phyloP scores from a whole-genome alignment of 2,113 vertebrate genomes.

The Festucalex cinctus region DNA sequence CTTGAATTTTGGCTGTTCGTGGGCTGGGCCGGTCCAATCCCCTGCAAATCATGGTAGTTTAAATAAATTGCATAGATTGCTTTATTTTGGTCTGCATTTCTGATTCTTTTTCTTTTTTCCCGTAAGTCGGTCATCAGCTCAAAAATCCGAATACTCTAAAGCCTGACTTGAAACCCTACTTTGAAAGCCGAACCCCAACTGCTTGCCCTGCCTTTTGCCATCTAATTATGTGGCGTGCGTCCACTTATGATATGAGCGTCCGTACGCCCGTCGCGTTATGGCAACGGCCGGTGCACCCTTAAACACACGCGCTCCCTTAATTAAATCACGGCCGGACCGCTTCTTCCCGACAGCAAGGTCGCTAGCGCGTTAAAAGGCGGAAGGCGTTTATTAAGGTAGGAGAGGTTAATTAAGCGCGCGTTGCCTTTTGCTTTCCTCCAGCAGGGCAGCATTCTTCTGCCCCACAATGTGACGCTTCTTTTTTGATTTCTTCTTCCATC shows the following conservation, averaged over 20 bases:
- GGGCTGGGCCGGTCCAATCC: too few species aligned
- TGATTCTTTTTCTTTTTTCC: too few species aligned
- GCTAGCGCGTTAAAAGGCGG: slow-evolving; percentile 76
- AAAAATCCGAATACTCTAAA: too few species aligned
- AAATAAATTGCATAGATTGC: too few species aligned
- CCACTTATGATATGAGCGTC: slow-evolving; percentile 57
- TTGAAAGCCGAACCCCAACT: too few species aligned
- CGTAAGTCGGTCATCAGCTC: too few species aligned
- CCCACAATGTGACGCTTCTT: slow-evolving; percentile 49
- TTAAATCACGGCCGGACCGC: slow-evolving; percentile 76
- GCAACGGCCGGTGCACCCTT: slow-evolving; percentile 52
- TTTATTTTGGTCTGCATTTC: too few species aligned
- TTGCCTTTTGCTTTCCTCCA: slow-evolving; percentile 70
- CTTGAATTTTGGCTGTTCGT: too few species aligned
- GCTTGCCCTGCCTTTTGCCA: too few species aligned
- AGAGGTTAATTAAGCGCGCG: slow-evolving; percentile 78
- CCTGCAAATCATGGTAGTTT: too few species aligned
- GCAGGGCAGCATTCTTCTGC: slow-evolving; percentile 69
- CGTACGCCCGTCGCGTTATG: slow-evolving; percentile 57
- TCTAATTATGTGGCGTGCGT: slow-evolving; percentile 56
- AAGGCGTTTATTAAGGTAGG: slow-evolving; percentile 71
- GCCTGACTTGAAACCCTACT: too few species aligned
- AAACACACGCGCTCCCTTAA: slow-evolving; percentile 73
- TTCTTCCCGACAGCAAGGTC: slow-evolving; percentile 77
- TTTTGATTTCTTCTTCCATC: slow-evolving; percentile 38